Evolutionary conservation across 2,113 vertebrate species (phyloP), one percentile per base, ranked within the genome.

Genomic region (Hippoglossus stenolepis): DNA sequence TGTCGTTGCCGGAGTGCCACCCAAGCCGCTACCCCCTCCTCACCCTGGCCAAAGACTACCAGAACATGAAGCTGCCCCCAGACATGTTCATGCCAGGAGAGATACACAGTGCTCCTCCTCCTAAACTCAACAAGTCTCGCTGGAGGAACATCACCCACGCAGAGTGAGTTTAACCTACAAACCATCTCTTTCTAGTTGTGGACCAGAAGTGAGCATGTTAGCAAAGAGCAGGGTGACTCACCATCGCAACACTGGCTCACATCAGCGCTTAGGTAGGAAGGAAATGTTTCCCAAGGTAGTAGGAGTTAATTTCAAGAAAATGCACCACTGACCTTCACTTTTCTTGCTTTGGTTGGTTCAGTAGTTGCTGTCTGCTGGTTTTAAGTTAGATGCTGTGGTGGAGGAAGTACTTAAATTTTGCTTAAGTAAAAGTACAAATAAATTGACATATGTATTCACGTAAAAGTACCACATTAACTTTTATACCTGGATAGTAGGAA

Each of bases 11-110:
- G 1, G 98, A 99, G 91, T 98, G 98, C 91, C 97, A 99, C 84
- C 97, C 97, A 20, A 98, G 97, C 87, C 96, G 97, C 91, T 98
- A 96, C 56, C 96, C 98, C n/a, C 94, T 98, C n/a, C 96, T 98
- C 84, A 97, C 98, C 81, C 79, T 99, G 86, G 94, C 96, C 73
- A 99, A 97, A 87, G 96, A 97, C 87, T 98, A 96, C 91, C 97
- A 97, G 80, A 91, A 95, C 68, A 93, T 89, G 85, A 98, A 97
- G 93, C 85, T 94, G 60, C 92, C 90, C 70, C 94, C 95, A 0
- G 97, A 98, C 73, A 92, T 94, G 75, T 96, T 96, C 71, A 91
- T 94, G 89, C 94, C 97, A 62, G 88, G 95, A 0, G 97, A 98
- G 81, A 95, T 90, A 78, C 97, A 96, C 14, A 94, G 94, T 58